Conservation (phyloP, 1,140 invertebrate genomes). For the Sarcophaga peregrina region DNA sequence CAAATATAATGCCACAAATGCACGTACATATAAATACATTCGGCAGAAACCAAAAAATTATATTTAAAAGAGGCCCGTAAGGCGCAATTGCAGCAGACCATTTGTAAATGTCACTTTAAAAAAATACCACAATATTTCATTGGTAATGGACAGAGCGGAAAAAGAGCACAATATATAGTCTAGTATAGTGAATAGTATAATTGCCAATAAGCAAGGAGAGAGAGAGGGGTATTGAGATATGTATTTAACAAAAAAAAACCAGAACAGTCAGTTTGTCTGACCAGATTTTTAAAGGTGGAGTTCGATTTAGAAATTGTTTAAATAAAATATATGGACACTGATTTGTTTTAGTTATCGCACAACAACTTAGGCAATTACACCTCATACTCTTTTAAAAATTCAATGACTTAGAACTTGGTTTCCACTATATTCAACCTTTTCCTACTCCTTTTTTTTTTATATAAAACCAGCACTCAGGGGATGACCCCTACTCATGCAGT, state of each 20-base stretch:
- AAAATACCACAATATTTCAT: conserved; percentile 24
- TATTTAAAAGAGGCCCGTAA: not conserved
- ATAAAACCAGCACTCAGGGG: too few relatives aligned
- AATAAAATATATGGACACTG: not conserved
- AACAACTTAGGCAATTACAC: too few relatives aligned
- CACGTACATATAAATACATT: not conserved
- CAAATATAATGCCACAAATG: conserved; percentile 17
- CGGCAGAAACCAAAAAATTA: not conserved
- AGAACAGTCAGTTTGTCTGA: not conserved
- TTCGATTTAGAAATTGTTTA: not conserved
- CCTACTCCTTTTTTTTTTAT: too few relatives aligned
- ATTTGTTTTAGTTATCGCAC: too few relatives aligned
- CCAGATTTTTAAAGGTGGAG: conserved; percentile 5
- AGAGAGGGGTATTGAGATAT: not conserved
- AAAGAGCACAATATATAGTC: not conserved
- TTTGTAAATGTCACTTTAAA: conserved; percentile 39
- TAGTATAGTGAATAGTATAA: not conserved
- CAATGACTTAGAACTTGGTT: too few relatives aligned
- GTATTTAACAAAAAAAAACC: not conserved
- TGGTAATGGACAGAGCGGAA: not conserved
- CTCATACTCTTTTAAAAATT: too few relatives aligned
- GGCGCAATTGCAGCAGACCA: conserved; percentile 37
- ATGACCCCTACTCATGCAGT: too few relatives aligned
- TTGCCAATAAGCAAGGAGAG: too few relatives aligned
- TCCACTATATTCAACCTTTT: too few relatives aligned